Conservation (phyloP, 2,888 invertebrate species). For the Phalera bucephala region DNA sequence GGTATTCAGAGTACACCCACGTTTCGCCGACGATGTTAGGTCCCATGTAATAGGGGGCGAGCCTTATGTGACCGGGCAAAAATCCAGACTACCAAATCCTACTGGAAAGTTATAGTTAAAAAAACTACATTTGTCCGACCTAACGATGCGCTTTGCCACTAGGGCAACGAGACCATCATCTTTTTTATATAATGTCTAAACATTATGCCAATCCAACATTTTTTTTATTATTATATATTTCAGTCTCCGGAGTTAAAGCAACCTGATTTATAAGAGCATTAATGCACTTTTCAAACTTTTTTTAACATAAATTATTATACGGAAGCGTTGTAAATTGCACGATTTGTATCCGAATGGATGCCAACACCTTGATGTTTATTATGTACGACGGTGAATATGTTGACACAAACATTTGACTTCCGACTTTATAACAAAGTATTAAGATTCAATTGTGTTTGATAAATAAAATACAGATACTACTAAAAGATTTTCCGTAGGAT, state of each 20-base stretch:
- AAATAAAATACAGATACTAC: not conserved
- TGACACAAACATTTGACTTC: not conserved
- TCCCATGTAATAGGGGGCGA: no score
- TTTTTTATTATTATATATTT: no score
- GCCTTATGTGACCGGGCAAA: no score
- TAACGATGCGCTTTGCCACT: no score
- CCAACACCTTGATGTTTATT: slow-evolving; percentile 11
- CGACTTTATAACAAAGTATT: not conserved
- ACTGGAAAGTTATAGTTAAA: no score
- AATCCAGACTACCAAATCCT: no score
- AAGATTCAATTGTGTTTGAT: not conserved
- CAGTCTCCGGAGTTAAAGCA: slow-evolving; percentile 2
- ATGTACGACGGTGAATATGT: not conserved
- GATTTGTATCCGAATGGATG: slow-evolving; percentile 15
- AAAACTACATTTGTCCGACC: no score
- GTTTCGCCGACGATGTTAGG: no score
- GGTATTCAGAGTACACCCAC: no score
- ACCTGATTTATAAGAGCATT: slow-evolving; percentile 17
- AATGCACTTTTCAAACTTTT: slow-evolving; percentile 12
- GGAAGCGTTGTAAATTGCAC: slow-evolving; percentile 15
- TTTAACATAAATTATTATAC: slow-evolving; percentile 9
- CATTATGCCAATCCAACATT: no score
- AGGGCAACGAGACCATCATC: no score
- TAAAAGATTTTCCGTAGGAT: not conserved
- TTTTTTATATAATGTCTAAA: no score